Evolutionary conservation across 2,113 vertebrate species (phyloP).

Genomic region (Diphyllodes magnificus): DNA sequence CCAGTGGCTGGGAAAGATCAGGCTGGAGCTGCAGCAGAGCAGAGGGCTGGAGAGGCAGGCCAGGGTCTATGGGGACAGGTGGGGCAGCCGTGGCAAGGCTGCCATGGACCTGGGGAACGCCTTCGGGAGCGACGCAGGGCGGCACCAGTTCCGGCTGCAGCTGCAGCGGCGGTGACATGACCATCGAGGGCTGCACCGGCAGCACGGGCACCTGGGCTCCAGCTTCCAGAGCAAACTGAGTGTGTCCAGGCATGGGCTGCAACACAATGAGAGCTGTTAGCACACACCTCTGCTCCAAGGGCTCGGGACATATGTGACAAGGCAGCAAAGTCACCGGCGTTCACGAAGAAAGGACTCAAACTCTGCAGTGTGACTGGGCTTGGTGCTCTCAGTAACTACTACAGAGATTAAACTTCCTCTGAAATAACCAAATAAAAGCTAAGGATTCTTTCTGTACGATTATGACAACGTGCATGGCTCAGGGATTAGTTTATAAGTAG

Average conservation of each 20-base stretch:
- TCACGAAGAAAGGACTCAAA: background rate
- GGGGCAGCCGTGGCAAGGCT: slow-evolving; percentile 64
- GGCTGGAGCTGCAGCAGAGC: slow-evolving; percentile 52
- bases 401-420: background rate
- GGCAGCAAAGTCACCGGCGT: accelerated
- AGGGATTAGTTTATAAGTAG: background rate
- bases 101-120: slow-evolving; percentile 68
- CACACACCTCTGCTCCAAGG: background rate
- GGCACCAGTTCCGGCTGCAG: slow-evolving; percentile 60
- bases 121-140: slow-evolving; percentile 45
- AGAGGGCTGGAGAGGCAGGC: slow-evolving; percentile 57
- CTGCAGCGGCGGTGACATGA: slow-evolving; percentile 72
- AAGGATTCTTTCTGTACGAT: background rate
- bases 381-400: background rate
- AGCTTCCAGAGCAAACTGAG: slow-evolving; percentile 64
- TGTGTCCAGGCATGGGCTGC: slow-evolving; percentile 68
- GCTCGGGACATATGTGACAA: background rate
- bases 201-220: slow-evolving; percentile 61
- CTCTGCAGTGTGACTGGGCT: too few species aligned
- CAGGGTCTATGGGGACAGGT: slow-evolving; percentile 36
- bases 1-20: slow-evolving; percentile 52
- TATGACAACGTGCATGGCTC: accelerated
- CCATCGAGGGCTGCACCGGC: slow-evolving; percentile 56
- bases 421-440: background rate
- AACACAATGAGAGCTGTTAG: slow-evolving; percentile 54